phyloP scores from a whole-genome alignment of 2,888 invertebrate genomes.

The Onthophagus sagittarius region DNA sequence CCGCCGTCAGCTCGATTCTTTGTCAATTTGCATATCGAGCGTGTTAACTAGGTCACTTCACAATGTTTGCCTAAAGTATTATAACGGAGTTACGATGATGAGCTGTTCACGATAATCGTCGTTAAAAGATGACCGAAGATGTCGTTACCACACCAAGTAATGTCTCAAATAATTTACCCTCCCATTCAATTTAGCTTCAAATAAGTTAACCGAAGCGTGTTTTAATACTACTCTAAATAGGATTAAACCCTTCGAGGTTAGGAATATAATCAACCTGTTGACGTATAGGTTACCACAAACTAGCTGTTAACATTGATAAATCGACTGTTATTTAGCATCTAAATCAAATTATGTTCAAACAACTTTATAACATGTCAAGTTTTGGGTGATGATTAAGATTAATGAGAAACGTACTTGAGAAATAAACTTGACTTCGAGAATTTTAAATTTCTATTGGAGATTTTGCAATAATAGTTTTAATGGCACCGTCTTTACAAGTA shows the following conservation, averaged over 20 bases:
- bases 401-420: too few species aligned
- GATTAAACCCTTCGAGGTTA: background rate
- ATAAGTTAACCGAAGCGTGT: background rate
- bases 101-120: background rate
- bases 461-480: background rate
- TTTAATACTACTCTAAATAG: too few species aligned
- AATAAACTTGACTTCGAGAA: too few species aligned
- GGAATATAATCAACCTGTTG: background rate
- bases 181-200: background rate
- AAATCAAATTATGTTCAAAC: background rate
- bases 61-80: background rate
- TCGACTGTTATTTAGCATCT: background rate
- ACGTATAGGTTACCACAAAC: background rate
- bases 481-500: background rate
- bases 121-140: background rate
- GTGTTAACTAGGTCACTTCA: background rate
- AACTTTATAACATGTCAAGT: too few species aligned
- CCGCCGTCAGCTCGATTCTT: background rate
- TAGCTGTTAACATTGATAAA: background rate
- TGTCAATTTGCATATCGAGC: background rate
- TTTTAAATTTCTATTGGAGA: too few species aligned
- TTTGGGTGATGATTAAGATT: too few species aligned
- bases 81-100: background rate
- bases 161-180: background rate
- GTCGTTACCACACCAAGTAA: background rate